These are phyloP conservation scores for Drosophila koepferae DNA, from an alignment of 2,888 invertebrate species.

Conservation along the genomic window DNA sequence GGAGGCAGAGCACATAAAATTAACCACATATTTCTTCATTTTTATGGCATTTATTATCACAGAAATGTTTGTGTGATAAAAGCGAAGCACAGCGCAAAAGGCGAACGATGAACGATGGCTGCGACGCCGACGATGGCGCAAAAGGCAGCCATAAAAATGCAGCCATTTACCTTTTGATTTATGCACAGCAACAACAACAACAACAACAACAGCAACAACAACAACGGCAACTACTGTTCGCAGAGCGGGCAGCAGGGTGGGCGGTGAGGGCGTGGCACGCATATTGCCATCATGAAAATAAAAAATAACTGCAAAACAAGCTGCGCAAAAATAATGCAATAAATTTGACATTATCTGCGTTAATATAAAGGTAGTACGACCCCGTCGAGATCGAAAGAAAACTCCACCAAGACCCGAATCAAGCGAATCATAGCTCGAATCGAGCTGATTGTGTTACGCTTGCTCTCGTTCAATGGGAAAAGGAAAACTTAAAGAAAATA, in stretches of 20 bases:
- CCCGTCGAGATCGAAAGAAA: conserved; percentile 29
- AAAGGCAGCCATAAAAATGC: conserved; percentile 81
- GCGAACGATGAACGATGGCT: conserved; percentile 51
- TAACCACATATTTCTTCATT: conserved; percentile 84
- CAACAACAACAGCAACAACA: conserved; percentile 34
- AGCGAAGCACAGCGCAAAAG: conserved; percentile 72
- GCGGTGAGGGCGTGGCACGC: conserved; percentile 35
- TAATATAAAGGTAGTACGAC: conserved; percentile 63
- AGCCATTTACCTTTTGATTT: conserved; percentile 82
- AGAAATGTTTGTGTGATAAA: conserved; percentile 82
- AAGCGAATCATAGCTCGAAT: neutral
- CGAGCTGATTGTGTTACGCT: neutral
- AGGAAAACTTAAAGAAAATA: too few relatives aligned
- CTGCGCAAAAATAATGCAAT: conserved; percentile 78
- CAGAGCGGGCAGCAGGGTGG: neutral
- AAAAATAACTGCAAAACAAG: conserved; percentile 47
- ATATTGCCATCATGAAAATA: conserved; percentile 37
- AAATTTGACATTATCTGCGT: conserved; percentile 80
- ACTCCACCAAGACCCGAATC: neutral
- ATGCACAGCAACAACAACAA: conserved; percentile 70
- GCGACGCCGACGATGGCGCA: conserved; percentile 45
- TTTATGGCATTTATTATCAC: conserved; percentile 84
- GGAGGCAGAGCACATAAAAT: conserved; percentile 82
- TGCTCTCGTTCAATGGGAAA: too few relatives aligned
- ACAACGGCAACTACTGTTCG: conserved; percentile 21